phyloP scores from a whole-genome alignment of 2,888 invertebrate species.

The Antitype chi region DNA sequence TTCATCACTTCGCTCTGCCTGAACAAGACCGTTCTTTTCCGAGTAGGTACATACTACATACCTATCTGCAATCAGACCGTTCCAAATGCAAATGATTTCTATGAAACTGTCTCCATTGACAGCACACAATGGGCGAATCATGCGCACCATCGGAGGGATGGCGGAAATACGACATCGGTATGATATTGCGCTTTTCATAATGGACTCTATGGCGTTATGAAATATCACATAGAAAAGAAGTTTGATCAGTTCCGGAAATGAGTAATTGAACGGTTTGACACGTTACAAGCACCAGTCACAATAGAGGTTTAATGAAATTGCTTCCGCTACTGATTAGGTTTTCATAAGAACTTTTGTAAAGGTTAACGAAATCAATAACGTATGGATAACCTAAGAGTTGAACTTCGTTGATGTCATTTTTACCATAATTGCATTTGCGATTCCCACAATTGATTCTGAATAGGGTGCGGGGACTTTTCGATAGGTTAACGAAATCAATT shows the following conservation, averaged over 20 bases:
- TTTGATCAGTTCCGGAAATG: conserved; percentile 42
- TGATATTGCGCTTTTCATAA: conserved; percentile 71
- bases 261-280: conserved; percentile 37
- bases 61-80: conserved; percentile 16
- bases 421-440: conserved; percentile 1
- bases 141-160: conserved; percentile 66
- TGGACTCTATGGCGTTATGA: conserved; percentile 46
- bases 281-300: conserved; percentile 15
- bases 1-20: background rate
- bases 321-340: conserved; percentile 43
- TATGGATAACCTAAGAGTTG: background rate
- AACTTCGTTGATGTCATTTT: conserved; percentile 8
- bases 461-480: background rate
- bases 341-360: conserved; percentile 14
- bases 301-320: conserved; percentile 25
- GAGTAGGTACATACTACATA: background rate
- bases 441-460: conserved; percentile 4
- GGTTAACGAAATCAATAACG: conserved; percentile 38
- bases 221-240: conserved; percentile 48
- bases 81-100: conserved; percentile 64
- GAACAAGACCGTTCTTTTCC: background rate
- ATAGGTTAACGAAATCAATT: conserved; percentile 43
- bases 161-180: conserved; percentile 75
- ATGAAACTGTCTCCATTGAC: conserved; percentile 66
- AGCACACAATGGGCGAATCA: conserved; percentile 78